Evolutionary conservation across 2,797 vertebrate genomes (phyloP), one percentile per base, ranked within the genome.

Genomic region (Takifugu rubripes): DNA sequence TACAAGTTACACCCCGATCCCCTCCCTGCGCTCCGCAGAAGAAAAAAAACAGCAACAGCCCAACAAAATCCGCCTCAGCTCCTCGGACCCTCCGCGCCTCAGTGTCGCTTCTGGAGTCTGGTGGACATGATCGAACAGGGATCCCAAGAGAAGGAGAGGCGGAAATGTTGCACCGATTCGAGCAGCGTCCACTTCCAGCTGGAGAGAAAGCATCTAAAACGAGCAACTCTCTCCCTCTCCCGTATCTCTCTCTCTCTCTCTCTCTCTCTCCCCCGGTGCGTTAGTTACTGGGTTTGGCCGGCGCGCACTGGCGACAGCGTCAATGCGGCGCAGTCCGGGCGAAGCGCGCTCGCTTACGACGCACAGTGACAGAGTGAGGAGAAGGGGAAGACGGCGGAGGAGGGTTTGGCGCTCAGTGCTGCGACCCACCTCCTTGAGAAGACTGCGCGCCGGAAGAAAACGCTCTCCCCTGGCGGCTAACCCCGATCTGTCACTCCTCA

Each of bases 401-500:
- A 68, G 66, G 64, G 68, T 70, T 56, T 50, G 12, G 36, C 36
- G 36, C 68, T 62, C 50, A 49, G 1, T 56, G 59, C 69, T 64
- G 72, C 25, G 36, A 61, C 61, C 71, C 65, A 55, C 60, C 68
- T 72, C 74, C 64, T 70, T 59, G n/a, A 49, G 21, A 66, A 71
- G 69, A 72, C 76, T 52, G 56, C 56, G 73, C 66, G 47, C 62
- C 70, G 67, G 68, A 81, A 75, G 81, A 87, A 88, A 88, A 89
- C 84, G 82, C 81, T 83, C 84, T 91, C 89, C 89, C 85, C 87
- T 73, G 86, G 87, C 84, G 86, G 87, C 83, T 91, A 92, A 92
- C 91, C 89, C 84, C 87, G 87, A 94, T 92, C 93, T 94, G 92
- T 93, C 94, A 92, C 59, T 84, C 80, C 79, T 79, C 84, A 95